Evolutionary conservation across 2,797 vertebrate genomes (phyloP), one percentile per base, ranked within the genome.

Genomic region (Enteromius fasciolatus): DNA sequence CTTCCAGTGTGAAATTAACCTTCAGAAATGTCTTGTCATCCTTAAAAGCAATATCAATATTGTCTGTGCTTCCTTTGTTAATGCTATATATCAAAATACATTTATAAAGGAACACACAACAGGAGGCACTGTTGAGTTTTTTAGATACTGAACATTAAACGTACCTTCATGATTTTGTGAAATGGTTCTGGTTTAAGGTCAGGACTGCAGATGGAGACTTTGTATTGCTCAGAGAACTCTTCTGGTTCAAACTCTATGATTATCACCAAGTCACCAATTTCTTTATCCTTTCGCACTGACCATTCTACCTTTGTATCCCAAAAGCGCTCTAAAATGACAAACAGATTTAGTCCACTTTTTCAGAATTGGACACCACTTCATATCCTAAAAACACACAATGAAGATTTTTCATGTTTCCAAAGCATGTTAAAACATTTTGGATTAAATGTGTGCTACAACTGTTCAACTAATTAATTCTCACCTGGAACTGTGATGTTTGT

Each of bases 141-240:
- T 31, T 44, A 74, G 18, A 39, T 57, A 67, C 52, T 84, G 76
- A 50, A 25, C 61, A 39, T 31, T 48, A 3, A 50, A 1, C 3
- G 61, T 82, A 95, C 94, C 93, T 91, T 93, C 41, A 57, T 87
- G n/a, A 92, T 74, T 39, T 41, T 87, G 44, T 75, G 74, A 78
- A 90, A 89, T 6, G 0, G 36, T 81, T 83, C 44, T 3, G 17
- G 31, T 17, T 64, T 48, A 68, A 86, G 74, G 52, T 12, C 72
- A 6, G 67, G 44, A 75, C 48, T 89, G 48, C 78, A 86, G 72
- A 94, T 72, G 50, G 86, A 89, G 12, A 95, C 90, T 64, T 28
- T 76, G 81, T 94, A 94, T 59, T 14, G 78, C 64, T 94, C 90
- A 76, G 93, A 93, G 85, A 92, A 92, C 9, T 41, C 48, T 23